Evolutionary conservation across 2,888 invertebrate genomes (phyloP).

Genomic region (Papilio gigon): DNA sequence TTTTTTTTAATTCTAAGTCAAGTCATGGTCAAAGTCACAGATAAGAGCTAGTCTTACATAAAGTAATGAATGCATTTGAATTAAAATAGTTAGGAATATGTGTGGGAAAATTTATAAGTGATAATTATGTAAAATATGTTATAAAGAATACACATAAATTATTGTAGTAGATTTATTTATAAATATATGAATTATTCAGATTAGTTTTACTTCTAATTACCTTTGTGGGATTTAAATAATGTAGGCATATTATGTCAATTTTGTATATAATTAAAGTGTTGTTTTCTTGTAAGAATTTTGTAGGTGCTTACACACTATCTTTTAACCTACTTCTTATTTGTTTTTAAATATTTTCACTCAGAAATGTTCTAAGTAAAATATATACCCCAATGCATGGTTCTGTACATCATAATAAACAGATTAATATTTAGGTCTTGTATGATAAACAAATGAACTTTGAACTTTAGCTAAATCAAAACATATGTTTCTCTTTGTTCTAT

Average conservation of each 20-base stretch:
- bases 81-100: no score
- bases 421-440: slow-evolving; percentile 26
- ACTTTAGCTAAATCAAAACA: background rate
- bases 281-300: no score
- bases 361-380: background rate
- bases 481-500: slow-evolving; percentile 4
- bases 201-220: background rate
- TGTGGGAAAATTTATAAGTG: background rate
- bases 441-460: slow-evolving; percentile 27
- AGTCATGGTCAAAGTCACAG: no score
- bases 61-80: background rate
- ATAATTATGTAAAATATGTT: background rate
- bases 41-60: no score
- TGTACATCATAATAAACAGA: background rate
- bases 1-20: no score
- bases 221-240: background rate
- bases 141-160: background rate
- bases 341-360: no score
- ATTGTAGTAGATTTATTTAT: no score
- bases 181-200: background rate
- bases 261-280: no score
- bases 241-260: background rate
- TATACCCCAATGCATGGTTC: slow-evolving; percentile 16
- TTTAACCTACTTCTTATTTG: no score
- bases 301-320: no score